These are phyloP conservation scores for Calonectris borealis DNA, from an alignment of 2,113 vertebrate species.

Conservation along the genomic window DNA sequence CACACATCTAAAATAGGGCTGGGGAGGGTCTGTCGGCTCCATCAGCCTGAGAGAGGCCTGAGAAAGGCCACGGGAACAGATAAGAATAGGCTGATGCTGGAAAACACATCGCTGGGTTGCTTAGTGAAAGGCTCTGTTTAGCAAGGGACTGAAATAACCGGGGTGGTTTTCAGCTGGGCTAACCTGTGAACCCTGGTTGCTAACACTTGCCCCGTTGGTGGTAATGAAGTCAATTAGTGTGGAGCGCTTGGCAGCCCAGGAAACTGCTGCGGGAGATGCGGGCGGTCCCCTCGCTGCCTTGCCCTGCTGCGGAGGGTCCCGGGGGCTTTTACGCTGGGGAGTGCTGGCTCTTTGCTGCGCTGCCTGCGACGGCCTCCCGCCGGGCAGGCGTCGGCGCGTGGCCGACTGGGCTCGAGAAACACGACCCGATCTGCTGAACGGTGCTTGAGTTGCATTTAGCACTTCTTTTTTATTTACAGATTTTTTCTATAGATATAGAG, in stretches of 20 bases:
- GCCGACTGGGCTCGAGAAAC: background rate
- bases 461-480: background rate
- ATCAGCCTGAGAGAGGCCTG: background rate
- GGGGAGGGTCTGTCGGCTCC: background rate
- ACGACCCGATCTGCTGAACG: rapidly evolving
- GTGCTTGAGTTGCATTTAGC: background rate
- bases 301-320: background rate
- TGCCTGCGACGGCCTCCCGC: background rate
- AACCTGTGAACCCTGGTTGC: background rate
- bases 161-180: background rate
- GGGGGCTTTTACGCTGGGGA: rapidly evolving
- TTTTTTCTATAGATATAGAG: background rate
- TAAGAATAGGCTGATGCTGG: conserved; percentile 17
- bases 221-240: background rate
- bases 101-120: background rate
- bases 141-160: conserved; percentile 8
- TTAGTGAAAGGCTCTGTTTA: background rate
- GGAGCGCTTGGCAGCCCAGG: background rate
- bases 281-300: background rate
- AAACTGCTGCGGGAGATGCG: background rate
- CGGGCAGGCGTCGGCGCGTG: rapidly evolving
- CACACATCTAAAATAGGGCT: background rate
- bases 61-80: background rate
- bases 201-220: background rate
- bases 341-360: background rate